A percentile compares a stretch with the other conserved stretches of the same genome.
Evolutionary conservation across 2,888 invertebrate genomes (phyloP).

Genomic region (Drosophila quinaria): DNA sequence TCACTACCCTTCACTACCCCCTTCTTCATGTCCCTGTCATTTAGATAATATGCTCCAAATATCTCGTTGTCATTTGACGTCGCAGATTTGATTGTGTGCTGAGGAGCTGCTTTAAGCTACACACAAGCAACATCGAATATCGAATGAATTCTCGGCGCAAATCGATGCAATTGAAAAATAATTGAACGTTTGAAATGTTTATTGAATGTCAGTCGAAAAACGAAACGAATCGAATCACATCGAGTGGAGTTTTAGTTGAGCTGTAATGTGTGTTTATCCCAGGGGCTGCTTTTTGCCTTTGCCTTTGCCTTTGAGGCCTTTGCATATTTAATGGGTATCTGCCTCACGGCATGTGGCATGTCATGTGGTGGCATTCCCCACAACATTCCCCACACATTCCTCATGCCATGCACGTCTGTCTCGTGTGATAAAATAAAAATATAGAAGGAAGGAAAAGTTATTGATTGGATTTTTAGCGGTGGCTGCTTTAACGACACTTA

Average conservation of each 20-base stretch:
- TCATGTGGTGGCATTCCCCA: constrained; percentile 16
- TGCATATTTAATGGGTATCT: constrained; percentile 42
- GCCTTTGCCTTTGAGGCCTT: constrained; percentile 1
- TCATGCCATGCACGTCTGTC: constrained; percentile 57
- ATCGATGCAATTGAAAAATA: constrained; percentile 80
- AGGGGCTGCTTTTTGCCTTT: constrained; percentile 18
- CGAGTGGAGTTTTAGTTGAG: constrained; percentile 15
- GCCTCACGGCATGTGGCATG: constrained; percentile 10
- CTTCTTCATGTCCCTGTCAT: not conserved
- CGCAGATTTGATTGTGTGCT: constrained; percentile 38
- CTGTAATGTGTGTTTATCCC: constrained; percentile 38
- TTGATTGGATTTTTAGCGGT: constrained; percentile 63
- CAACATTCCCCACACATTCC: constrained; percentile 27
- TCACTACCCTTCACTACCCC: no score
- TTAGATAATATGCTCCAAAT: constrained; percentile 36
- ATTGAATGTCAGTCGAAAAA: constrained; percentile 66
- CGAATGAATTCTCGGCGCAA: constrained; percentile 35
- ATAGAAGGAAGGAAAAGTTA: constrained; percentile 37
- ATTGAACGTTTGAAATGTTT: constrained; percentile 77
- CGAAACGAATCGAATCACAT: not conserved
- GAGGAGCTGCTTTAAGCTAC: constrained; percentile 19
- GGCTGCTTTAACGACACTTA: constrained; percentile 67
- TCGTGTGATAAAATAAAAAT: constrained; percentile 21
- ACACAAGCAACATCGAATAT: not conserved
- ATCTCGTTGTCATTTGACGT: constrained; percentile 44